Conservation (phyloP, 2,797 vertebrate genomes). For the Sebastes matsubarae region DNA sequence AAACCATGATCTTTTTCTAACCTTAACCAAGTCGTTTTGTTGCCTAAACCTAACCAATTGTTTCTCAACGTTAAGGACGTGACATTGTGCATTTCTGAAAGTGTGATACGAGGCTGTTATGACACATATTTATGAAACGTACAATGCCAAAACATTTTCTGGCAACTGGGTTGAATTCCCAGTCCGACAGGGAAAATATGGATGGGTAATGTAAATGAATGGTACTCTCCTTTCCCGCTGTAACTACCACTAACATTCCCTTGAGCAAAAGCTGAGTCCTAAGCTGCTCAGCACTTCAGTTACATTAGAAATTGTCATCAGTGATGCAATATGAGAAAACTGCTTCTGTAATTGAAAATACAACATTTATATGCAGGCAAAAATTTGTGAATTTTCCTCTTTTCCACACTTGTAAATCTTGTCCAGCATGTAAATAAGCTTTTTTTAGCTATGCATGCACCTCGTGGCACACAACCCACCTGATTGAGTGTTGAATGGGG, state of each 20-base stretch:
- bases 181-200: constrained; percentile 13
- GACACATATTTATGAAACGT: too few species aligned
- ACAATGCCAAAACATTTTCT: not conserved
- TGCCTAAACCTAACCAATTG: not conserved
- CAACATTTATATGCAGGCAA: not conserved
- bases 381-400: not conserved
- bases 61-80: fast-evolving
- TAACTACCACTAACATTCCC: constrained; percentile 28
- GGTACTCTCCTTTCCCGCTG: constrained; percentile 5
- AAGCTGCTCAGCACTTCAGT: constrained; percentile 5
- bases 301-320: not conserved
- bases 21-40: too few species aligned
- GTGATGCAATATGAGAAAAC: not conserved
- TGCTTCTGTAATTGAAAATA: not conserved
- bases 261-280: constrained; percentile 11
- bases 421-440: not conserved
- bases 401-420: not conserved
- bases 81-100: not conserved
- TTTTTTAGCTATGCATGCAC: not conserved
- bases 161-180: not conserved
- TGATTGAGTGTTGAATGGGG: not conserved
- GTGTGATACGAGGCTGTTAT: not conserved
- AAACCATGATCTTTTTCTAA: too few species aligned
- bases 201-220: constrained; percentile 35
- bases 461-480: not conserved